These are phyloP conservation scores for Labeo catla DNA, from an alignment of 2,113 vertebrate species.

Conservation along the genomic window DNA sequence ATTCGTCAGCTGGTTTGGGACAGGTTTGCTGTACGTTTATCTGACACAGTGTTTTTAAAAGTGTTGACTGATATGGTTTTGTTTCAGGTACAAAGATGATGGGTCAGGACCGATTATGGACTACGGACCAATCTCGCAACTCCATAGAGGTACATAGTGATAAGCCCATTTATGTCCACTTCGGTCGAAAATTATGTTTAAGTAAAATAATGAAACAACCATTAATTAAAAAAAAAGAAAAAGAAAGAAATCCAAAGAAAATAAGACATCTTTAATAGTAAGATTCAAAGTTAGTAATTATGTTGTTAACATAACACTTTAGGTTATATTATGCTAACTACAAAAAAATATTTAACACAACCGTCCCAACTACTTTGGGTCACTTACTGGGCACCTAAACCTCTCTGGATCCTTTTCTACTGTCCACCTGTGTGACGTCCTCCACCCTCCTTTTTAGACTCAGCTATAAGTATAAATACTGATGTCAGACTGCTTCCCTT, in stretches of 20 bases:
- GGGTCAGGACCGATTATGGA: neutral
- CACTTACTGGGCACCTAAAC: neutral
- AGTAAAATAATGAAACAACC: neutral
- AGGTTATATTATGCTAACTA: neutral
- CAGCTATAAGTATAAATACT: slow-evolving; percentile 51
- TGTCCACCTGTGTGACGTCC: slow-evolving; percentile 35
- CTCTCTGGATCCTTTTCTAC: neutral
- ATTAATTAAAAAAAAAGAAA: too few relatives aligned
- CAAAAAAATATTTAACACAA: neutral
- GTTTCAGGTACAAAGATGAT: slow-evolving; percentile 1
- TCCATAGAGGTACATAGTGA: slow-evolving; percentile 12
- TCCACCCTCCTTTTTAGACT: slow-evolving; percentile 43
- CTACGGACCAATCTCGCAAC: slow-evolving; percentile 14
- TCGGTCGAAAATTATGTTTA: neutral
- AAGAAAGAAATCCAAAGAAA: neutral
- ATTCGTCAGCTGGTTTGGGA: slow-evolving; percentile 31
- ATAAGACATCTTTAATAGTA: neutral
- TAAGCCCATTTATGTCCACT: neutral
- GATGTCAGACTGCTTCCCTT: slow-evolving; percentile 24
- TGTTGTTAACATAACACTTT: neutral
- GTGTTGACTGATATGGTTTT: slow-evolving; percentile 20
- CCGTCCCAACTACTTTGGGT: neutral
- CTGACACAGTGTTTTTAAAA: slow-evolving; percentile 3
- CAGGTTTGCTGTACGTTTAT: slow-evolving; percentile 43
- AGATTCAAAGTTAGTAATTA: neutral